Evolutionary conservation across 92 coral and sea anemone species (phyloP), one percentile per base, ranked within the genome.

Genomic region (Bergia sp.): DNA sequence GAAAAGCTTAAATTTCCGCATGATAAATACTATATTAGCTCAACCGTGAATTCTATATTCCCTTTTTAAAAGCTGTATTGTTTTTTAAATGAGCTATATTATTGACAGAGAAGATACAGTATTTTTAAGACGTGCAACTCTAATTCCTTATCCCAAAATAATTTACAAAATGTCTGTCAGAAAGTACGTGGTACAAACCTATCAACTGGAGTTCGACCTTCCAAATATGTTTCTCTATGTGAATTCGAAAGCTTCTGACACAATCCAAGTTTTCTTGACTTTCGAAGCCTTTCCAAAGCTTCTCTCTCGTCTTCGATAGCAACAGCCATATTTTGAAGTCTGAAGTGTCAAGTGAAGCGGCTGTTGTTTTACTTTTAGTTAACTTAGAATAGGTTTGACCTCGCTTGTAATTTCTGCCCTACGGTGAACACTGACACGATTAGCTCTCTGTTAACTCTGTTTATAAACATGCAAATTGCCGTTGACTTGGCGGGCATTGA

Each of bases 211-310:
- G 96, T 94, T 80, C 75, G 86, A 2, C 96, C 96, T 61, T 91
- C 91, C 69, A 94, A 75, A 65, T 94, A 94, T 21, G 81, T 84
- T 23, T 91, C 92, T 65, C 93, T 86, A 69, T 86, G 76, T 37
- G 79, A 89, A 21, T 40, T 86, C 49, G 98, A 95, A 43, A 95
- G 82, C 83, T 88, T 92, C 80, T 93, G 93, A 50, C 91, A 82
- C 39, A 91, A 86, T 20, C 98, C 96, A 72, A 95, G 93, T 79
- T 95, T 95, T 49, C 98, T 71, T 2, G 94, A 76, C 39, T 95
- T 86, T 72, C 92, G 94, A 80, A 93, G 96, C 43, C 96, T 88
- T 73, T 90, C 89, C 44, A 83, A 45, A 55, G 75, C 61, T 66
- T 84, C 86, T 41, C 76, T 80, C 77, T 90, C 89, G 64, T 57